Base-by-base conservation (phyloP, 2,113 vertebrate species). In the Oryzias melastigma region DNA sequence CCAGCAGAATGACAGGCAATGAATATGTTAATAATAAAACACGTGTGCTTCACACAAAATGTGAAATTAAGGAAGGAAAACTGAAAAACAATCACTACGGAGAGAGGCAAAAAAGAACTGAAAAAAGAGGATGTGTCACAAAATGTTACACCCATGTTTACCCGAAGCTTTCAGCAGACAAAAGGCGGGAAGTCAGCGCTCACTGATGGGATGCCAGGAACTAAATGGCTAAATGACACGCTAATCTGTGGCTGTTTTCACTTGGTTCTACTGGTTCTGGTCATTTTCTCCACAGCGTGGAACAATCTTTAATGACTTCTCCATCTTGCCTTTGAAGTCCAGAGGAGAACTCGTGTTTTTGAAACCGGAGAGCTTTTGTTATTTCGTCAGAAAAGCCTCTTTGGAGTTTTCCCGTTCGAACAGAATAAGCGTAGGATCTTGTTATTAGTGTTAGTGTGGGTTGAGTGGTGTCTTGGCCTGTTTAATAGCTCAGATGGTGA, bases 181-280 rank as follows among this genome's bases (percentile, higher is more conserved):
- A 85, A 80, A 68, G 75, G 82, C 85, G 89, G 80, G 89, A 90
- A 87, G 65, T 84, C 61, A 78, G 79, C 55, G 68, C 77, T 78
- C 63, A 79, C 65, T 77, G 65, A 75, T 52, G 66, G 73, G 49
- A 68, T 20, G 53, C 42, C 42, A 47, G 55, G 81, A 68, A 41
- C 73, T 59, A 62, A 74, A 75, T 27, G 58, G 49, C 76, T 58
- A 81, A 87, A 90, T 89, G 80, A 87, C 71, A 88, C 81, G 60
- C 46, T 85, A 69, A 80, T 65, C 63, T 67, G 49, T 24, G 52
- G 61, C 59, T 35, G 72, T 73, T 80, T 78, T 83, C 67, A 68
- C 77, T 77, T 74, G 84, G 64, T 71, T 64, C 69, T 53, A 66
- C 69, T 35, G 70, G 45, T 83, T 87, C 83, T 82, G 71, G 70